Base-by-base conservation (phyloP, 2,888 invertebrate genomes). In the Ectobius pallidus region DNA sequence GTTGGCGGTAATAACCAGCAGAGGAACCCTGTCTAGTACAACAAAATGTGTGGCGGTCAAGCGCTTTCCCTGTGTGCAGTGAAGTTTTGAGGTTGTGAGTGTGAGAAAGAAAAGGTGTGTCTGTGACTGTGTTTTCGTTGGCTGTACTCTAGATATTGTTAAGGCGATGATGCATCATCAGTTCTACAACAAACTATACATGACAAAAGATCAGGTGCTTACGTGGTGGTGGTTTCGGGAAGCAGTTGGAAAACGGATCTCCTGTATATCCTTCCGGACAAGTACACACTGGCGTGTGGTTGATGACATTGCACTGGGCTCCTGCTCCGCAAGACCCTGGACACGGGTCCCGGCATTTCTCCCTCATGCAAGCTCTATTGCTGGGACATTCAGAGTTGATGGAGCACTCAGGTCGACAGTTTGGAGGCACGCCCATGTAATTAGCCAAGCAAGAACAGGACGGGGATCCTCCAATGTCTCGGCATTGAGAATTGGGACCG, bases 271-370 rank as follows among this genome's bases (percentile, higher is more conserved):
- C 82, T 46, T 75, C 72, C 3, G 75, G 75, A 71, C 75, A 75
- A 4, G 74, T 74, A 71, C 75, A 75, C 42, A 74, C 63, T 3
- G 75, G 92, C 73, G 86, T 89, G 79, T 94, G 92, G 80, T 90
- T 91, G 75, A 89, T 87, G 7, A 93, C 91, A 61, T 82, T 82
- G 80, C 91, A 89, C 76, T 86, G 79, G 73, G 92, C 87, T 77
- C 87, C 86, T 77, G 84, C 81, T 74, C 90, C 90, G 80, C 90
- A 94, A 7, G 91, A 91, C 14, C 93, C 93, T 9, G 91, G 91
- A 78, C 94, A 94, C 18, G 93, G 93, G 81, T 94, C 91, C 49
- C 86, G 84, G 80, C 92, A 92, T 81, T 87, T 91, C 81, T 90
- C 87, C 78, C 88, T 87, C 18, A 92, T 88, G 79, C 93, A 93